These are phyloP conservation scores for Pyrocephalus nanus DNA, from an alignment of 2,797 vertebrate species.

Conservation along the genomic window DNA sequence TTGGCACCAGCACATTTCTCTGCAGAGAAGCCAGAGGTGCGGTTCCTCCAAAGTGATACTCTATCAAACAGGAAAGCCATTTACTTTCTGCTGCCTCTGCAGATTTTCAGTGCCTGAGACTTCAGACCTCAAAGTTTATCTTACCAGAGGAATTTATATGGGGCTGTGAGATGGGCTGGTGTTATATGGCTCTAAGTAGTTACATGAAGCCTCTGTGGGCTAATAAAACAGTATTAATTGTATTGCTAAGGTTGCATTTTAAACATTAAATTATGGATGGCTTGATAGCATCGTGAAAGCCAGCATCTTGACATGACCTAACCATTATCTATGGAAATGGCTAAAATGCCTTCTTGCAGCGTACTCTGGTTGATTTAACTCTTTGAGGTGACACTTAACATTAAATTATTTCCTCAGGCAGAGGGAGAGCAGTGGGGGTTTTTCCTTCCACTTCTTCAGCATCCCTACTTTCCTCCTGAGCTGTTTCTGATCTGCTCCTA, in stretches of 20 bases:
- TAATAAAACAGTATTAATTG: conserved; percentile 73
- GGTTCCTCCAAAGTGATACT: conserved; percentile 45
- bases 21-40: conserved; percentile 22
- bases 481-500: not conserved
- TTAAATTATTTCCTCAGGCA: conserved; percentile 48
- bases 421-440: not conserved
- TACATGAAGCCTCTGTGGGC: conserved; percentile 54
- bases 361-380: conserved; percentile 59
- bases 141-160: conserved; percentile 69
- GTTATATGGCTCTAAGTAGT: conserved; percentile 65
- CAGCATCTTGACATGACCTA: conserved; percentile 63
- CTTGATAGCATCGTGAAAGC: conserved; percentile 61
- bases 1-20: conserved; percentile 38
- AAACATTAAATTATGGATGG: conserved; percentile 70
- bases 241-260: conserved; percentile 74
- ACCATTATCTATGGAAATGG: conserved; percentile 68
- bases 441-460: not conserved
- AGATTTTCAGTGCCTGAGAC: conserved; percentile 38
- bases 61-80: conserved; percentile 68
- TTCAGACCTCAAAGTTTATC: conserved; percentile 69
- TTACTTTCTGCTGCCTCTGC: conserved; percentile 66
- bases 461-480: not conserved
- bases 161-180: conserved; percentile 44
- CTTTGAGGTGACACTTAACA: conserved; percentile 40
- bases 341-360: conserved; percentile 52